Evolutionary conservation across 2,113 vertebrate species (phyloP).

Genomic region (Hucho hucho): DNA sequence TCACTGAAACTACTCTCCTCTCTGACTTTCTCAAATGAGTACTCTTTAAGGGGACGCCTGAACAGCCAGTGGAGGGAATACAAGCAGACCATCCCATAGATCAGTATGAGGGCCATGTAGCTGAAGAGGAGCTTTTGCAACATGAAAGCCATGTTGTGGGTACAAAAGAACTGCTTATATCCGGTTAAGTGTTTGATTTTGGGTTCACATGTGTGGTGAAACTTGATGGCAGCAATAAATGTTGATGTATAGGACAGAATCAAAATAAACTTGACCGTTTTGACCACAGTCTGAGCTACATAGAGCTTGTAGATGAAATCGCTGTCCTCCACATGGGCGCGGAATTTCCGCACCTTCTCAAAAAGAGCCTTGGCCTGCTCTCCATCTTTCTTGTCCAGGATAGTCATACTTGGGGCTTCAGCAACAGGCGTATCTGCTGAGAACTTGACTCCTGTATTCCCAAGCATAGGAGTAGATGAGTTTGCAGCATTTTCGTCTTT

Average conservation of each 20-base stretch:
- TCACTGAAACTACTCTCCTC: conserved; percentile 98
- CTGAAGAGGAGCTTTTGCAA: conserved; percentile 91
- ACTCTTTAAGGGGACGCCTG: conserved; percentile 91
- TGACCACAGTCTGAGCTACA: conserved; percentile 90
- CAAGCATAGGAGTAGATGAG: conserved; percentile 87
- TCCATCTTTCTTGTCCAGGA: conserved; percentile 84
- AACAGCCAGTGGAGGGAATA: conserved; percentile 97
- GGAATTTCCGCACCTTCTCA: conserved; percentile 91
- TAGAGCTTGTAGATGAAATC: conserved; percentile 98
- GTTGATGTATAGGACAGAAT: conserved; percentile 93
- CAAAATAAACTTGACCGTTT: conserved; percentile 93
- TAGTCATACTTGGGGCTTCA: conserved; percentile 91
- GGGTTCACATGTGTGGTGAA: conserved; percentile 82
- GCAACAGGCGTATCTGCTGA: conserved; percentile 87
- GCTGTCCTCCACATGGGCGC: conserved; percentile 93
- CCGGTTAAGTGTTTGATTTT: conserved; percentile 87
- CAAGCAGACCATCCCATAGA: conserved; percentile 92
- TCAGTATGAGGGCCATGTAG: conserved; percentile 90
- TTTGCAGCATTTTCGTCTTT: conserved; percentile 82
- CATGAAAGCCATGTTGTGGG: conserved; percentile 98
- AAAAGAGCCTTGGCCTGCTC: conserved; percentile 88
- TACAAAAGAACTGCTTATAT: conserved; percentile 86
- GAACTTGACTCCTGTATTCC: conserved; percentile 83
- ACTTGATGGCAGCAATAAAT: conserved; percentile 84
- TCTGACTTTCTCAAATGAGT: conserved; percentile 95